Evolutionary conservation across 2,888 invertebrate genomes (phyloP), one percentile per base, ranked within the genome.

Genomic region (Coleophora flavipennella): DNA sequence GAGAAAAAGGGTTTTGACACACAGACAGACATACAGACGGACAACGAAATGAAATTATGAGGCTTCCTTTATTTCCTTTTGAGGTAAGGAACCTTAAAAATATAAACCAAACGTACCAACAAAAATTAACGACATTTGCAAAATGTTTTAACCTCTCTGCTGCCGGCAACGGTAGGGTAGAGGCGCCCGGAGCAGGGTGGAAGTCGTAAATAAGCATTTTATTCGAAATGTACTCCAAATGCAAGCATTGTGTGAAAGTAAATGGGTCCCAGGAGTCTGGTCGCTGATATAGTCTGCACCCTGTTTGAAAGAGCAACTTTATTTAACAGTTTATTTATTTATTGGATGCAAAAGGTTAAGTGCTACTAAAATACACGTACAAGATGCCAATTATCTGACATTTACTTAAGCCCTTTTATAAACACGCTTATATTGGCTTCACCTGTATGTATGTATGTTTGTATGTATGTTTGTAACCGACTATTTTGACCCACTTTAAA

Each of bases 171-270:
- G 20, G 13, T 27, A 12, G 10, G 14, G 29, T 40, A 43, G 38
- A 39, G 35, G 40, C 25, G 31, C 20, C 20, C 40, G 40, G 29
- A 38, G 46, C 41, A 46, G 39, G 49, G 55, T 45, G 67, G 62
- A 68, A 66, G 67, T 64, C 61, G 59, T 77, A 75, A 76, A 78
- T 75, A 73, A 66, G 55, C 59, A 20, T 63, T 70, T 70, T 68
- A 72, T 73, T 73, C 67, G 67, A 67, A 70, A 66, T 64, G 66
- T 59, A 58, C 57, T 65, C 56, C 20, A 62, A 59, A 63, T 57
- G 59, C 61, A 57, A 59, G 62, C 64, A 60, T 61, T 59, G 62
- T 61, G 62, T 59, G 57, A 54, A 62, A 61, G 60, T 70, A 65
- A n/a, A 76, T 60, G 62, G 55, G 53, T 50, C 76, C 67, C 75